Percentiles rank a stretch among this genome's conserved stretches.
phyloP scores from a whole-genome alignment of 2,113 vertebrate species.

The Dissostichus mawsoni region DNA sequence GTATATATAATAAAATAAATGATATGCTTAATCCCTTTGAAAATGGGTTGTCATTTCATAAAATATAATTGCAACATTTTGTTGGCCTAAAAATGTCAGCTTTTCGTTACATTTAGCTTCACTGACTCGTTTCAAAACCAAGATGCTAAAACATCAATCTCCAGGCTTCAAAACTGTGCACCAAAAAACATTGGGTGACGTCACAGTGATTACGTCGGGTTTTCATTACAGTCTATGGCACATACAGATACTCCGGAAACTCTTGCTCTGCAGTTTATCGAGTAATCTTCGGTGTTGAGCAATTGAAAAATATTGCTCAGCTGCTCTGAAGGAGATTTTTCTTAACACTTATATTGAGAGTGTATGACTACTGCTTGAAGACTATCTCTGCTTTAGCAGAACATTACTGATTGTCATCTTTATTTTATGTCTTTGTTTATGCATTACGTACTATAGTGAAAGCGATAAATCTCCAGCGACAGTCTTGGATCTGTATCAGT shows the following conservation, averaged over 20 bases:
- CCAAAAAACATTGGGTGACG: no score
- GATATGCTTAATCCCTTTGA: no score
- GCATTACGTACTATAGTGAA: slow-evolving; percentile 17
- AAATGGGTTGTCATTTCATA: no score
- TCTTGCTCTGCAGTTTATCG: background rate
- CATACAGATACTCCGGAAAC: background rate
- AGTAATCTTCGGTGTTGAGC: background rate
- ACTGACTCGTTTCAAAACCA: no score
- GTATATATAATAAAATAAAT: no score
- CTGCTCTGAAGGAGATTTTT: slow-evolving; percentile 9
- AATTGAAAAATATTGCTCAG: background rate
- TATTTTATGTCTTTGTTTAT: slow-evolving; percentile 12
- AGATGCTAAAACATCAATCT: no score
- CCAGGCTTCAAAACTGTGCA: no score
- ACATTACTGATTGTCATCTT: slow-evolving; percentile 24
- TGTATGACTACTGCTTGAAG: background rate
- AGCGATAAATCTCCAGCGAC: slow-evolving; percentile 36
- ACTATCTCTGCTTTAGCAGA: slow-evolving; percentile 1
- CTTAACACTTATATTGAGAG: background rate
- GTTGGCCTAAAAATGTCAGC: no score
- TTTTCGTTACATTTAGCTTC: no score
- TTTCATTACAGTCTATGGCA: no score
- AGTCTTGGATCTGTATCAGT: slow-evolving; percentile 56
- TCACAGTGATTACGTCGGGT: no score
- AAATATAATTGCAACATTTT: no score